Evolutionary conservation across 2,797 vertebrate genomes (phyloP).

Genomic region (Buphagus erythrorhynchus): DNA sequence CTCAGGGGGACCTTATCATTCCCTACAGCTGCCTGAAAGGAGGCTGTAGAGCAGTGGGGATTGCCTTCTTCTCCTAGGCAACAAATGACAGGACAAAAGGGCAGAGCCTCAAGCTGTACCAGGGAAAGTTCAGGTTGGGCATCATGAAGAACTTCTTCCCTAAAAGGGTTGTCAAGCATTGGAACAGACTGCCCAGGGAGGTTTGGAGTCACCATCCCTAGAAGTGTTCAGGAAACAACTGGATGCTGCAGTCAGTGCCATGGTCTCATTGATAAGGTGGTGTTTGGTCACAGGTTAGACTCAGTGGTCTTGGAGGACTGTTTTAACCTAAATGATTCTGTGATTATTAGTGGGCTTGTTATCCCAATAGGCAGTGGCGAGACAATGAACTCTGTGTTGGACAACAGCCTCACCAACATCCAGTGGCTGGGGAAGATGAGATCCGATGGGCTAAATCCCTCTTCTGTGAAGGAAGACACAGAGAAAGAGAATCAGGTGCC

Average conservation of each 20-base stretch:
- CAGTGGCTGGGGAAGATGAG: conserved; percentile 91
- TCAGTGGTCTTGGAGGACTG: background rate
- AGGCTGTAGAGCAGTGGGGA: background rate
- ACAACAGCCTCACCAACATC: conserved; percentile 91
- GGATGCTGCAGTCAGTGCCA: background rate
- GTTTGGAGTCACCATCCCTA: background rate
- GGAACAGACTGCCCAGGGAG: background rate
- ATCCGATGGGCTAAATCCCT: conserved; percentile 73
- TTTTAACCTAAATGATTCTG: background rate
- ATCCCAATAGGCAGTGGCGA: conserved; percentile 55
- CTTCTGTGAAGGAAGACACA: conserved; percentile 63
- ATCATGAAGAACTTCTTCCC: background rate
- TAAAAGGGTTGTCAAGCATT: background rate
- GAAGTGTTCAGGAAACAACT: background rate
- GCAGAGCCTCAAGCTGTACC: background rate
- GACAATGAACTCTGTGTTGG: conserved; percentile 70
- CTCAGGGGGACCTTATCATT: background rate
- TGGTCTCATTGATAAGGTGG: background rate
- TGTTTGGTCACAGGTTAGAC: background rate
- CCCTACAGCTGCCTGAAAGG: background rate
- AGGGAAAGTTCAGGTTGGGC: background rate
- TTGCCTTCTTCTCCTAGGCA: background rate
- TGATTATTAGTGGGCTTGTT: background rate
- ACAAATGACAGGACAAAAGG: background rate
- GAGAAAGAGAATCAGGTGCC: conserved; percentile 83